Conservation (phyloP, 1,140 invertebrate species). For the Drosophila pachea region DNA sequence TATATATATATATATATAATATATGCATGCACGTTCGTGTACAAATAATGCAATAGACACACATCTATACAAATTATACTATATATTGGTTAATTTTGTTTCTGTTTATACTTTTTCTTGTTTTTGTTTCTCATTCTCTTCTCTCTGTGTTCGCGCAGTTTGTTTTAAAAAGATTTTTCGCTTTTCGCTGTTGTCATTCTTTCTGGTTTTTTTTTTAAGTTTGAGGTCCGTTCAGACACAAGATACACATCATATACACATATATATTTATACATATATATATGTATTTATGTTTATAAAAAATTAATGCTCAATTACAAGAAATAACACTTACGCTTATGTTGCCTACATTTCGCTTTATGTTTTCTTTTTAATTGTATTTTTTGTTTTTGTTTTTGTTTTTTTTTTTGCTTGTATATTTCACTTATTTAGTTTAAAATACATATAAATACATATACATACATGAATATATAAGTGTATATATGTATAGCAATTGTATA, state of each 20-base stretch:
- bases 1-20: conserved; percentile 17
- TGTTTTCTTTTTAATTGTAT: conserved; percentile 14
- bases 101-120: conserved; percentile 43
- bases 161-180: conserved; percentile 29
- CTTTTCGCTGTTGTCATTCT: conserved; percentile 31
- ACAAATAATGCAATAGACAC: conserved; percentile 77
- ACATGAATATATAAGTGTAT: conserved; percentile 20
- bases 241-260: conserved; percentile 65
- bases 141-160: conserved; percentile 40
- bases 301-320: conserved; percentile 77
- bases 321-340: conserved; percentile 75
- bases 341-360: conserved; percentile 52
- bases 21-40: conserved; percentile 66
- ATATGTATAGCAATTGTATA: conserved; percentile 17
- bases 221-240: conserved; percentile 76
- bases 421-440: conserved; percentile 55
- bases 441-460: conserved; percentile 36
- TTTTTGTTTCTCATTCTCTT: conserved; percentile 45
- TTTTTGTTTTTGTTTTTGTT: conserved; percentile 9
- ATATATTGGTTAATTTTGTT: conserved; percentile 68
- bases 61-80: conserved; percentile 78
- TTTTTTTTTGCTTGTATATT: conserved; percentile 22
- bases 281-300: conserved; percentile 45
- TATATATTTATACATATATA: conserved; percentile 29
- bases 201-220: conserved; percentile 47